Evolutionary conservation across 2,888 invertebrate species (phyloP).

Genomic region (Cheilosia urbana): DNA sequence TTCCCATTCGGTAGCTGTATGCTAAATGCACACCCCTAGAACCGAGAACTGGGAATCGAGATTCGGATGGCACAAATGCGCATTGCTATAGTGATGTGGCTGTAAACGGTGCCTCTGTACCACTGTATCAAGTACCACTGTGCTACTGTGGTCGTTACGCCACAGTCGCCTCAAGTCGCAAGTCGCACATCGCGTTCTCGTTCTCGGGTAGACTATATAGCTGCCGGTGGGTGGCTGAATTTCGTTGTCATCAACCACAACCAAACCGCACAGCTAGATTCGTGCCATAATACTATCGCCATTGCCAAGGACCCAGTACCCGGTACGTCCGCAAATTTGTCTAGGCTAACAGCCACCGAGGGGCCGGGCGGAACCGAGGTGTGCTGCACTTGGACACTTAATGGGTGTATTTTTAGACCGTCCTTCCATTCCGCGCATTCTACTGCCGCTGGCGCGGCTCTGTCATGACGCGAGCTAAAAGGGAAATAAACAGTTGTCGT

Average conservation of each 20-base stretch:
- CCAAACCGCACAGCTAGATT: slow-evolving; percentile 56
- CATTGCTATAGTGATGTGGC: slow-evolving; percentile 18
- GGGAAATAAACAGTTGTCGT: slow-evolving; percentile 43
- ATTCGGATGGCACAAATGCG: slow-evolving; percentile 59
- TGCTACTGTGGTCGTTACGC: slow-evolving; percentile 48
- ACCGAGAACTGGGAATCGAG: not conserved
- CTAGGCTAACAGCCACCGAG: slow-evolving; percentile 60
- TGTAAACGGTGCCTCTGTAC: not conserved
- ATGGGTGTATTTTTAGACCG: slow-evolving; percentile 57
- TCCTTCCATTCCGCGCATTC: slow-evolving; percentile 60
- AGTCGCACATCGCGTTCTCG: slow-evolving; percentile 31
- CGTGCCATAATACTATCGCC: slow-evolving; percentile 52
- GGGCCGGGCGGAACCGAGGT: slow-evolving; percentile 17
- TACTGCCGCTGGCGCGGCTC: slow-evolving; percentile 8
- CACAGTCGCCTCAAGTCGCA: slow-evolving; percentile 43
- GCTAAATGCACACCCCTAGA: slow-evolving; percentile 3
- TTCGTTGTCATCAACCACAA: slow-evolving; percentile 56
- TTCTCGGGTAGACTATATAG: slow-evolving; percentile 20
- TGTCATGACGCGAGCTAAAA: slow-evolving; percentile 19
- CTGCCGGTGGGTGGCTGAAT: slow-evolving; percentile 13
- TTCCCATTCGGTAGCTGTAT: slow-evolving; percentile 14
- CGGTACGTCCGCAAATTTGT: slow-evolving; percentile 70
- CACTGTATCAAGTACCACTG: slow-evolving; percentile 8
- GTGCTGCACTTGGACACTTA: slow-evolving; percentile 59
- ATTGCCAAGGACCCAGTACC: slow-evolving; percentile 71